Conservation (phyloP, 2,113 vertebrate species). For the Pandion haliaetus region DNA sequence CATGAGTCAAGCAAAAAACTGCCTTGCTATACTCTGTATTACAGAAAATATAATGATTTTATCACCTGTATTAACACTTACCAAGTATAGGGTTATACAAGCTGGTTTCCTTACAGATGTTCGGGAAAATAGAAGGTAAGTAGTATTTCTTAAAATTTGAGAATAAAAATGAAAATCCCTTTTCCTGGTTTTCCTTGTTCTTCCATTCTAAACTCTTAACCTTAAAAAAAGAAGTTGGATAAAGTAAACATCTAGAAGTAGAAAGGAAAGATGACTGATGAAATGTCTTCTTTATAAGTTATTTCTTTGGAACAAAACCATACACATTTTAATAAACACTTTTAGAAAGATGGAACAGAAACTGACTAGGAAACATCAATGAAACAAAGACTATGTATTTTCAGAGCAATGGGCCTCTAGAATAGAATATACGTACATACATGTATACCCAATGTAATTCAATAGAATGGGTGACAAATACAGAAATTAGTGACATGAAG, state of each 20-base stretch:
- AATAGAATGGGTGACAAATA: not conserved
- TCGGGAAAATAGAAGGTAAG: constrained; percentile 97
- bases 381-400: not conserved
- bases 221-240: constrained; percentile 65
- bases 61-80: constrained; percentile 68
- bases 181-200: constrained; percentile 98
- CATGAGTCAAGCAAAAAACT: not conserved
- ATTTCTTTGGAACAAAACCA: not conserved
- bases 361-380: not conserved
- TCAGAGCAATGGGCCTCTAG: not conserved
- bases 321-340: not conserved
- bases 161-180: constrained; percentile 97
- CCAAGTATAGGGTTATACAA: constrained; percentile 94
- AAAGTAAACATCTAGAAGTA: not conserved
- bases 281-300: not conserved
- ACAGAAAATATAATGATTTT: not conserved
- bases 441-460: not conserved
- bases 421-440: not conserved
- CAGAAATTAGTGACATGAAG: not conserved
- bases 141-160: constrained; percentile 98
- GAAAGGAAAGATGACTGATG: not conserved
- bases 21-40: not conserved
- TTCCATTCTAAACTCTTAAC: constrained; percentile 98
- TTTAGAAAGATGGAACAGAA: not conserved
- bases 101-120: constrained; percentile 95